Conservation (phyloP, 1,140 invertebrate genomes). For the Doryteuthis pealeii region DNA sequence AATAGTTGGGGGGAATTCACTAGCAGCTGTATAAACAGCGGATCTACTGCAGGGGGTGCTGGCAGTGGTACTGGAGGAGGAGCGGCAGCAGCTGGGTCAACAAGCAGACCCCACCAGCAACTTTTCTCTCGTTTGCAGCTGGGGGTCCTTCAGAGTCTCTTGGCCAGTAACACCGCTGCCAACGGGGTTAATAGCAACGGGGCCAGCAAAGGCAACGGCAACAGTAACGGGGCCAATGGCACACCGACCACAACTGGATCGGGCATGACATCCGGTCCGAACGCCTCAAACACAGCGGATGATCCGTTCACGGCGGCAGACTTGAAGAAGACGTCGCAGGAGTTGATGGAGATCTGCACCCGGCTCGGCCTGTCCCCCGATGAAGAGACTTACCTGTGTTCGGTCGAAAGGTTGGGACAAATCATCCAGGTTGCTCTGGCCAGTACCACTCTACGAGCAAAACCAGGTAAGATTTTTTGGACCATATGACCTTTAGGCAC, state of each 20-base stretch:
- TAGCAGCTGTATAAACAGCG: too few species aligned
- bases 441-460: constrained; percentile 30
- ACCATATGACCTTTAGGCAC: too few species aligned
- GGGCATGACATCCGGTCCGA: constrained; percentile 27
- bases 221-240: constrained; percentile 41
- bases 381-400: constrained; percentile 22
- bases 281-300: constrained; percentile 23
- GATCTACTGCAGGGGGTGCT: too few species aligned
- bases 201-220: constrained; percentile 35
- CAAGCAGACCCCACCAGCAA: constrained; percentile 15
- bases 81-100: neutral
- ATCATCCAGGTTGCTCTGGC: constrained; percentile 48
- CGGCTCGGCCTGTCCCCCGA: constrained; percentile 13
- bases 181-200: neutral
- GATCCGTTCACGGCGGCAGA: constrained; percentile 21
- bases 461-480: constrained; percentile 33
- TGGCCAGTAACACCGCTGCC: constrained; percentile 31
- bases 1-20: neutral
- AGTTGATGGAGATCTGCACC: constrained; percentile 16
- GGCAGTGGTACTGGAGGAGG: too few species aligned
- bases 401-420: constrained; percentile 48
- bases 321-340: constrained; percentile 23
- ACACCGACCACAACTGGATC: constrained; percentile 32
- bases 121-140: constrained; percentile 46
- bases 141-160: constrained; percentile 44